Evolutionary conservation across 92 coral and sea anemone genomes (phyloP), one percentile per base, ranked within the genome.

Genomic region (Paramuricea clavata): DNA sequence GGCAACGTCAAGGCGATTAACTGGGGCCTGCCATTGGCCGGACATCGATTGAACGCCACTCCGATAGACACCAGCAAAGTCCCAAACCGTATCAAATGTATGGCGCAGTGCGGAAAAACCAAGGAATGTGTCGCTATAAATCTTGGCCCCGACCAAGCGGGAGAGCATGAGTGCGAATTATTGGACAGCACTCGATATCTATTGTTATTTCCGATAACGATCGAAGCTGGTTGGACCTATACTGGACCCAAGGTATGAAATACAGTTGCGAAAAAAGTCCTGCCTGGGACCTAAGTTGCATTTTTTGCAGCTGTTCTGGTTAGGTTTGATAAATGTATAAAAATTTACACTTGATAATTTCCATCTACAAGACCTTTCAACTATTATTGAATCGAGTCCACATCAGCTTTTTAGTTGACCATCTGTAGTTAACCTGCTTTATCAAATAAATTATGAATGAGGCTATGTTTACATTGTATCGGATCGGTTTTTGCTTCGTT

Each of bases 1-100:
- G 62, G 5, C 3, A 54, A 54, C 11, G 4, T 54, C 6, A 54
- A 54, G 62, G 62, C 62, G 62, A 21, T 70, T 0, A 70, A 70
- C 25, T 70, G 76, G 76, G 76, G 76, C 8, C 49, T 70, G 49
- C 76, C 76, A 0, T 70, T 70, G 76, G 76, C 76, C 1, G 76
- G 76, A 6, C 76, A 70, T 34, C 27, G 30, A 8, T 49, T 70
- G 0, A 31, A 70, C 16, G 76, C 49, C 1, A 39, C 28, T 34
- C 76, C 76, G 43, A 34, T 70, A 16, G 28, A n/a, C 1, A 70
- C 49, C 4, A 44, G 23, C 25, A 70, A 39, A 6, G 76, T 44
- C 16, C 7, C 28, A 26, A 36, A 70, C 27, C 49, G 27, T 1
- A 34, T 70, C 12, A 1, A 34, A 0, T 70, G 76, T 9, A 70